These are phyloP conservation scores for Syngnathus floridae DNA, from an alignment of 2,113 vertebrate species.

Conservation along the genomic window DNA sequence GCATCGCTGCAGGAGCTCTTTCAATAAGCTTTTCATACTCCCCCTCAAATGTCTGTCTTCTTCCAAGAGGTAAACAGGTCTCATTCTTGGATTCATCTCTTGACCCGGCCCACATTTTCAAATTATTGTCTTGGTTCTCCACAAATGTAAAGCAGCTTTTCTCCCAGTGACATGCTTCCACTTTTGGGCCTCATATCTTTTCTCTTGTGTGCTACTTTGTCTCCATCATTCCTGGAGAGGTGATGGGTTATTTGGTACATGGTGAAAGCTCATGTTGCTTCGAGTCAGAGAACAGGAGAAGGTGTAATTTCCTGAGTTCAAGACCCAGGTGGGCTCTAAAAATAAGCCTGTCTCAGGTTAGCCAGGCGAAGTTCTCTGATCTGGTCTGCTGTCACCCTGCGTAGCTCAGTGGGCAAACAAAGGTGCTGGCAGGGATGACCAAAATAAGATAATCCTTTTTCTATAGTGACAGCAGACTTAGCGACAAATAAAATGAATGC, in stretches of 20 bases:
- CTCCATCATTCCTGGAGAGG: conserved; percentile 26
- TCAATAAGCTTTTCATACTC: conserved; percentile 29
- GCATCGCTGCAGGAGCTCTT: conserved; percentile 28
- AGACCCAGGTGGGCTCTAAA: conserved; percentile 44
- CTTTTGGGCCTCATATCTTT: not conserved
- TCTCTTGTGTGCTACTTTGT: conserved; percentile 10
- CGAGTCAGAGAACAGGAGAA: conserved; percentile 45
- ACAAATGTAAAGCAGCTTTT: conserved; percentile 27
- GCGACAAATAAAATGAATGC: not conserved
- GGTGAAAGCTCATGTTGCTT: conserved; percentile 38
- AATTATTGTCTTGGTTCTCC: conserved; percentile 15
- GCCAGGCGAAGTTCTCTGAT: conserved; percentile 27
- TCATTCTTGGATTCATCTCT: conserved; percentile 13
- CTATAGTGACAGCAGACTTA: too few relatives aligned
- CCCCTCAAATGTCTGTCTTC: conserved; percentile 25
- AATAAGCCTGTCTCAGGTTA: conserved; percentile 32
- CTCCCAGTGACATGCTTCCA: conserved; percentile 12
- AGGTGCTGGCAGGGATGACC: not conserved
- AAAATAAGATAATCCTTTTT: not conserved
- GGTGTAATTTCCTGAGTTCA: conserved; percentile 52
- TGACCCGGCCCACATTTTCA: conserved; percentile 18
- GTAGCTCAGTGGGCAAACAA: conserved; percentile 3
- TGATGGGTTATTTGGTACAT: conserved; percentile 38
- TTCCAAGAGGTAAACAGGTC: conserved; percentile 11
- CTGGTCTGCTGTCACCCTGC: conserved; percentile 23